Conservation (phyloP, 1,140 invertebrate genomes). For the Conus ventricosus region DNA sequence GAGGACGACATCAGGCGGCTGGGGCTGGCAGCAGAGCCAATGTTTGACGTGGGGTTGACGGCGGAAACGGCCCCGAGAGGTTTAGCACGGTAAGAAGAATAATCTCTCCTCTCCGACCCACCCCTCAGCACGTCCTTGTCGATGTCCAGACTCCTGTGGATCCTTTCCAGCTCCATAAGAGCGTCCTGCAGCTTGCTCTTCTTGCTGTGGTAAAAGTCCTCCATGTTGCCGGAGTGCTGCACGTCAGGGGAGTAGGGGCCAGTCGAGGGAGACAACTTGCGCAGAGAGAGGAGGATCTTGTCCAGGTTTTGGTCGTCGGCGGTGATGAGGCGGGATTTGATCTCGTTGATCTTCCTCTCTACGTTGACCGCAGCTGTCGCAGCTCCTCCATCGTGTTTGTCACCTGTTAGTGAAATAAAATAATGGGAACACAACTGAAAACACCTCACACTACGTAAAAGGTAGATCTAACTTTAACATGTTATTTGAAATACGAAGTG, state of each 20-base stretch:
- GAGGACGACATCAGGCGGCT: slow-evolving; percentile 35
- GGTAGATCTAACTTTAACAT: no score
- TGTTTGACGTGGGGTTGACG: slow-evolving; percentile 25
- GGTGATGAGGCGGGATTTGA: slow-evolving; percentile 63
- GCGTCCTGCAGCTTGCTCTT: slow-evolving; percentile 65
- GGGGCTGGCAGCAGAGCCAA: slow-evolving; percentile 27
- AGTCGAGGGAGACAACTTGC: slow-evolving; percentile 61
- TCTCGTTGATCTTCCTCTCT: slow-evolving; percentile 60
- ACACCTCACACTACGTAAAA: no score
- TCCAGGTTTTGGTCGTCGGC: slow-evolving; percentile 67
- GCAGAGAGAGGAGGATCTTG: slow-evolving; percentile 59
- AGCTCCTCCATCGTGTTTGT: slow-evolving; percentile 66
- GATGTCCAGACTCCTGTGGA: slow-evolving; percentile 62
- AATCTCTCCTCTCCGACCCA: slow-evolving; percentile 46
- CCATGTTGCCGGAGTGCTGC: slow-evolving; percentile 43
- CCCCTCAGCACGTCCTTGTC: slow-evolving; percentile 51
- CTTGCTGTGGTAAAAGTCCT: slow-evolving; percentile 54
- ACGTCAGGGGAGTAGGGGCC: slow-evolving; percentile 45
- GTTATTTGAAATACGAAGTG: no score
- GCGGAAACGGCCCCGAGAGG: slow-evolving; percentile 7
- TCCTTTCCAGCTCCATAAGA: slow-evolving; percentile 65
- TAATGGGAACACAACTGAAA: no score
- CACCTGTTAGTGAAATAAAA: slow-evolving; percentile 37
- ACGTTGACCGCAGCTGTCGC: slow-evolving; percentile 62
- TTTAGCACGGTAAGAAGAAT: slow-evolving; percentile 40